Evolutionary conservation across 2,113 vertebrate species (phyloP).

Genomic region (Bos indicus): DNA sequence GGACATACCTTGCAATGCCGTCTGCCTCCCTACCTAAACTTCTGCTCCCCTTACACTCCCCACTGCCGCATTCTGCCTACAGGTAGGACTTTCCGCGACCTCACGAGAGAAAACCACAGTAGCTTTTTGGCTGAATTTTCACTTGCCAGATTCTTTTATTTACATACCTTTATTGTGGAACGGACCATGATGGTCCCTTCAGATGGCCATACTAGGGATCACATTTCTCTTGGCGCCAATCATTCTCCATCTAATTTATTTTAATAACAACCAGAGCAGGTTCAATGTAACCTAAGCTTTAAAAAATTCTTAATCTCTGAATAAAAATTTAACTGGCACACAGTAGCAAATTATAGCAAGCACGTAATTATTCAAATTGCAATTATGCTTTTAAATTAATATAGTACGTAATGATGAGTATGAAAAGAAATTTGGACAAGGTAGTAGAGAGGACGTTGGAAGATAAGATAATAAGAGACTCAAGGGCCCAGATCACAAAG

Average conservation of each 20-base stretch:
- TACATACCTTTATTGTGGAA: background rate
- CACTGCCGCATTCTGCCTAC: too few relatives aligned
- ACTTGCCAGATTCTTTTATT: background rate
- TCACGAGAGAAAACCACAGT: fast-evolving
- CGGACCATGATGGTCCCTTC: fast-evolving
- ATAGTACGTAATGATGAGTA: background rate
- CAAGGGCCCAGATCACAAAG: background rate
- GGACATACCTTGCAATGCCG: fast-evolving
- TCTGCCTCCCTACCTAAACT: too few relatives aligned
- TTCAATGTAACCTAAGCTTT: background rate
- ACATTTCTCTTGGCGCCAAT: background rate
- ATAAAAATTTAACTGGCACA: background rate
- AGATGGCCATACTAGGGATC: too few relatives aligned
- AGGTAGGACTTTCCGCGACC: fast-evolving
- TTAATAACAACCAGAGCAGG: background rate
- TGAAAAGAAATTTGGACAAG: background rate
- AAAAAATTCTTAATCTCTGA: background rate
- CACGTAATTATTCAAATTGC: background rate
- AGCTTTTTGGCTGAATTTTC: background rate
- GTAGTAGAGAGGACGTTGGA: fast-evolving
- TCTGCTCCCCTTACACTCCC: fast-evolving
- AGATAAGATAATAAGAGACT: background rate
- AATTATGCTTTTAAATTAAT: background rate
- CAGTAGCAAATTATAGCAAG: background rate
- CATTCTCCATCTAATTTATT: background rate